Evolutionary conservation across 1,140 invertebrate species (phyloP), one percentile per base, ranked within the genome.

Genomic region (Asbolus verrucosus): DNA sequence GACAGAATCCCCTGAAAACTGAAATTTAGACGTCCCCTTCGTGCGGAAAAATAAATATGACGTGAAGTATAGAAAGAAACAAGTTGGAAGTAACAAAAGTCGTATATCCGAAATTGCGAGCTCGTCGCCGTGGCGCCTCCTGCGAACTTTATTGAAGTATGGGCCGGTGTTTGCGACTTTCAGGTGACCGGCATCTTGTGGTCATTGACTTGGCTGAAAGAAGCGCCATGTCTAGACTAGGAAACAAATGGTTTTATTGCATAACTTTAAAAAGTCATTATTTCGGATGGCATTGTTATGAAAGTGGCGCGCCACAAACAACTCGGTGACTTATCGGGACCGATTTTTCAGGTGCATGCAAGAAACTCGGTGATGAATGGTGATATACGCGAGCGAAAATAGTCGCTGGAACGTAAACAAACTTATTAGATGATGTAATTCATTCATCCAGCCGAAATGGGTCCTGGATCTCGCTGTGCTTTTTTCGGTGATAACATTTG

Each of bases 161-260:
- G 61, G 60, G 41, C 69, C 69, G 69, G 69, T 70, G 69, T 70
- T 70, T 70, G 69, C 69, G 69, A 70, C 62, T 66, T 70, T 70
- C 63, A 70, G 69, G 69, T 70, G 69, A 70, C 62, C 50, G 69
- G 69, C 69, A 66, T 54, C 68, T 66, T 66, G 63, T 70, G 69
- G 69, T 70, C 69, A 59, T 70, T 70, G 69, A 70, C 69, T 70
- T 65, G 43, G 43, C 43, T 50, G 43, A 50, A 67, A 67, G 65
- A 67, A 67, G 65, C 65, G 41, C 65, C 65, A 59, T 21, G 65
- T 67, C 65, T 67, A 67, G 65, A 67, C 65, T 59, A 18, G 43
- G 36, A 67, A 67, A 59, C 36, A 67, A 67, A 67, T 38, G 65
- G 15, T 67, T 67, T 67, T 54, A 67, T 67, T 38, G 36, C 36